These are phyloP conservation scores for Pampus argenteus DNA, from an alignment of 2,797 vertebrate genomes.

Conservation along the genomic window DNA sequence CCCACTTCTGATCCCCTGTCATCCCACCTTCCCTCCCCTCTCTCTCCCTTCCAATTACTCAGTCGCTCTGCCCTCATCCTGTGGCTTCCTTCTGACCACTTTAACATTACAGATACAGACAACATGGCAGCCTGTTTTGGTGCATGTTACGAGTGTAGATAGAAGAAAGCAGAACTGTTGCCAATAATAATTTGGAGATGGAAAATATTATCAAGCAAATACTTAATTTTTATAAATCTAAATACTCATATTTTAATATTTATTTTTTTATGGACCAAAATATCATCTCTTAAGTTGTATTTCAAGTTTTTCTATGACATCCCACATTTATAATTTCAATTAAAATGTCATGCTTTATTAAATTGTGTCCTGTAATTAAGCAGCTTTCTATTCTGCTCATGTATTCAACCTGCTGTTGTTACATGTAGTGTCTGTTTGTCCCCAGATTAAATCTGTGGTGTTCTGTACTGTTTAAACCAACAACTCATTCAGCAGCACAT, in stretches of 20 bases:
- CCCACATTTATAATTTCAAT: background rate
- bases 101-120: background rate
- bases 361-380: background rate
- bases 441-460: slow-evolving; percentile 15
- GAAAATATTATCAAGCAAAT: too few species aligned
- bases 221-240: background rate
- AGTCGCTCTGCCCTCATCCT: background rate
- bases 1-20: slow-evolving; percentile 34
- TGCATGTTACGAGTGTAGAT: too few species aligned
- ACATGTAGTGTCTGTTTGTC: background rate
- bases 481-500: slow-evolving; percentile 1
- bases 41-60: background rate
- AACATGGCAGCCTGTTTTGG: background rate
- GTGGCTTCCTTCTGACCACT: background rate
- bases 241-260: background rate
- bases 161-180: too few species aligned
- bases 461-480: background rate
- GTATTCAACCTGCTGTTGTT: slow-evolving; percentile 1
- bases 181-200: too few species aligned
- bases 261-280: background rate
- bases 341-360: background rate
- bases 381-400: background rate
- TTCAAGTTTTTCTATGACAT: background rate
- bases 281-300: background rate
- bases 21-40: background rate